Percentiles rank a stretch among this genome's conserved stretches.
These are phyloP conservation scores for Hydrolagus colliei DNA, from an alignment of 2,797 vertebrate genomes.

Conservation along the genomic window DNA sequence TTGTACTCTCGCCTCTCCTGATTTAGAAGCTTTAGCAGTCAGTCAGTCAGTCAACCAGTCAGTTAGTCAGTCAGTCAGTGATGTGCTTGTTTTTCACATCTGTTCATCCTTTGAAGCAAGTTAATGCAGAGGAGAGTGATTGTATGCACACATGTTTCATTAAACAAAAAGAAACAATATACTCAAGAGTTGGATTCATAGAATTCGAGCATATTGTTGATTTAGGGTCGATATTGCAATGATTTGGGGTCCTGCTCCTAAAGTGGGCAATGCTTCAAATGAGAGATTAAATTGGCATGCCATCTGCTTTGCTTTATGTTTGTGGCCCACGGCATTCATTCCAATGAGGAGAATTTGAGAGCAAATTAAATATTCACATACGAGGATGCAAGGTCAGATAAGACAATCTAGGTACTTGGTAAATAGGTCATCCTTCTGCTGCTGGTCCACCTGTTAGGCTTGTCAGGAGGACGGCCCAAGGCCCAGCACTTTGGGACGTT, in stretches of 20 bases:
- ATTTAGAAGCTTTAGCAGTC: too few species aligned
- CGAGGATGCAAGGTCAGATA: too few species aligned
- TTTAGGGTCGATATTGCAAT: not conserved
- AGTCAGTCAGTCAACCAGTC: too few species aligned
- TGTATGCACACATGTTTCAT: constrained; percentile 16
- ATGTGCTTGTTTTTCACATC: constrained; percentile 15
- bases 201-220: not conserved
- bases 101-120: not conserved
- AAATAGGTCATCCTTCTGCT: not conserved
- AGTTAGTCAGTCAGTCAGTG: not conserved
- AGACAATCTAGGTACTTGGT: not conserved
- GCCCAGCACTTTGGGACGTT: too few species aligned
- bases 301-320: not conserved
- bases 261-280: not conserved
- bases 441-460: not conserved
- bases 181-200: not conserved
- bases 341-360: not conserved
- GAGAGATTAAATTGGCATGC: not conserved
- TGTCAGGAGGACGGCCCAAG: not conserved
- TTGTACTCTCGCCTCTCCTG: too few species aligned
- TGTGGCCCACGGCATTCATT: not conserved
- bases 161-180: constrained; percentile 4
- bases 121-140: not conserved
- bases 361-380: not conserved
- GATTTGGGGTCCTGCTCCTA: not conserved